Base-by-base conservation (phyloP, 2,888 invertebrate species). In the Liopterus haemorrhoidalis region DNA sequence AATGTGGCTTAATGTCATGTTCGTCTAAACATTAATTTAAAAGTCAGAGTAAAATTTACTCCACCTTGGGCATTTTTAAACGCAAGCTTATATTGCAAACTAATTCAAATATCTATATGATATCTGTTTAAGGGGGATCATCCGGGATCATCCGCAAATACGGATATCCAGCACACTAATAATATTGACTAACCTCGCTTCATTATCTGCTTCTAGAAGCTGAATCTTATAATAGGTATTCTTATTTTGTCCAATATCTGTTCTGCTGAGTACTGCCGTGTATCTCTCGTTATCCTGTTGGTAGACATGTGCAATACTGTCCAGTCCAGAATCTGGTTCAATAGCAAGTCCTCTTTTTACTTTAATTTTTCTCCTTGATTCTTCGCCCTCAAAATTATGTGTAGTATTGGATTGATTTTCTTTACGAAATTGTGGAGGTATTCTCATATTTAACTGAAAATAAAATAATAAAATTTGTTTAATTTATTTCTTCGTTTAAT, bases 221-320 rank as follows among this genome's bases (percentile, higher is more conserved):
- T 45, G 45, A n/a, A 45, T 38, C 22, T 45, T 45, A 21, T 45
- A 45, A 14, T 33, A 45, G 1, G 38, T 39, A 20, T 45, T 45
- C 11, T 16, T 15, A 14, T 45, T 45, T 4, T 9, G 25, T 2
- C 14, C 15, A 4, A 39, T 4, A 11, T 45, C 45, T 1, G 45
- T 33, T 16, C 24, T 22, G 27, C 14, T 27, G 2, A 45, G 30
- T 11, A 45, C 45, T 11, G 45, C 45, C 14, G 38, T 45, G 27
- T 25, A 45, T 18, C 12, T 21, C 5, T 39, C 45, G 5, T 16
- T 33, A 2, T 33, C 45, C 4, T 19, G n/a, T 32, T 45, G 45
- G 24, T 39, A 45, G 5, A 45, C 45, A 15, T 45, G 45, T 9
- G 45, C 45, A 8, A 39, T 20, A 18, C 33, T 14, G n/a, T 45